phyloP scores from a whole-genome alignment of 2,797 vertebrate genomes.

The Danio aesculapii region DNA sequence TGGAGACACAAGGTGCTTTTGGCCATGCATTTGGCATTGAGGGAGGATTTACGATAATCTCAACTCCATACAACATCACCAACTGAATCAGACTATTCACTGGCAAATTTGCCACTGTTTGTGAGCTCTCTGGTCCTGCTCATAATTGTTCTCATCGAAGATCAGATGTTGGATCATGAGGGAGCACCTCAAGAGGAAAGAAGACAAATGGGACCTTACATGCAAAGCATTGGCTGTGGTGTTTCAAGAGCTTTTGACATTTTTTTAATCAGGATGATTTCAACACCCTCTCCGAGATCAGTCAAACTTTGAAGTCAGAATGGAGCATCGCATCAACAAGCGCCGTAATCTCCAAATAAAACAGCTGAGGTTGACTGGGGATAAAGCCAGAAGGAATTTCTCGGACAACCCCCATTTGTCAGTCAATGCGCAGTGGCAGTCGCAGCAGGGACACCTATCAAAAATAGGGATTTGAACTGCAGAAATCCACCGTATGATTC shows the following conservation, averaged over 20 bases:
- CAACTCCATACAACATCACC: not conserved
- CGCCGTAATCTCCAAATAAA: conserved; percentile 76
- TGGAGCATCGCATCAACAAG: conserved; percentile 73
- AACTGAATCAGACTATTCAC: conserved; percentile 28
- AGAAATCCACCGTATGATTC: not conserved
- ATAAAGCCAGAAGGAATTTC: conserved; percentile 65
- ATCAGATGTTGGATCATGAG: conserved; percentile 22
- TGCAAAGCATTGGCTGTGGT: conserved; percentile 9
- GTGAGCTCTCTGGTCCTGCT: not conserved
- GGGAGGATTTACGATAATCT: conserved; percentile 16
- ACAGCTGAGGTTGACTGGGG: conserved; percentile 66
- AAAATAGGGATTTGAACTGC: not conserved
- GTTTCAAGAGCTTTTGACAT: conserved; percentile 61
- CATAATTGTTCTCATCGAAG: conserved; percentile 30
- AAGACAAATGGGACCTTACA: conserved; percentile 10
- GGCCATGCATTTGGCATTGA: conserved; percentile 15
- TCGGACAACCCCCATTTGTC: conserved; percentile 71
- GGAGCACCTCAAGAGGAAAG: conserved; percentile 24
- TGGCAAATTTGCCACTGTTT: conserved; percentile 14
- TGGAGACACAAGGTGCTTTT: conserved; percentile 1
- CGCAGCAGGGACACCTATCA: conserved; percentile 35
- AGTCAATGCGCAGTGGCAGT: conserved; percentile 58
- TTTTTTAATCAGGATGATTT: conserved; percentile 65
- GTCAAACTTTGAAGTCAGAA: conserved; percentile 73
- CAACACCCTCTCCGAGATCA: conserved; percentile 66